phyloP scores from a whole-genome alignment of 53 echinoderm and acorn worm genomes.

The Stichopus horrens region DNA sequence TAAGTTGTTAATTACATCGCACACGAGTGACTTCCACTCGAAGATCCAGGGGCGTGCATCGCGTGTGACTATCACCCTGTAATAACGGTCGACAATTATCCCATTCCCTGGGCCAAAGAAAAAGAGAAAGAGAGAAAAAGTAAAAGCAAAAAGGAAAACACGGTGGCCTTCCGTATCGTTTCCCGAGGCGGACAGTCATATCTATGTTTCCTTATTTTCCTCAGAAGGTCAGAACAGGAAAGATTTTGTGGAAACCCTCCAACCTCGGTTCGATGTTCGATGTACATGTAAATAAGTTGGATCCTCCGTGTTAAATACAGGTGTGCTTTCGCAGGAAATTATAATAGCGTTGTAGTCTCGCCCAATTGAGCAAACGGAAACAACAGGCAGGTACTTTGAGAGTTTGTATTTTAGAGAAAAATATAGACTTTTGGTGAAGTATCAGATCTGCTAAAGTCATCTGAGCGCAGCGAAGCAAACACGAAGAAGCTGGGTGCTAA shows the following conservation, averaged over 20 bases:
- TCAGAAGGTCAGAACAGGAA: neutral
- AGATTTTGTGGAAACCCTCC: neutral
- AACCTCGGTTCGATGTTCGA: neutral
- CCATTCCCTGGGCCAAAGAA: neutral
- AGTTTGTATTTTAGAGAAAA: neutral
- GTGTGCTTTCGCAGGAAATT: neutral
- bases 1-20: neutral
- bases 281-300: neutral
- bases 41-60: neutral
- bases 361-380: neutral
- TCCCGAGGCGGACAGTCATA: neutral
- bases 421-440: neutral
- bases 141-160: no score
- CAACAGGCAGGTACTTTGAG: neutral
- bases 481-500: neutral
- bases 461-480: neutral
- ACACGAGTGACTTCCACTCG: neutral
- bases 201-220: neutral
- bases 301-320: neutral
- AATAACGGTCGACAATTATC: neutral
- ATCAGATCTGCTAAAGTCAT: neutral
- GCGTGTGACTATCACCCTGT: neutral
- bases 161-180: neutral
- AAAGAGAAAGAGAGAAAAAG: neutral
- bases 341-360: neutral